Percentiles rank a stretch among this genome's conserved stretches.
phyloP scores from a whole-genome alignment of 2,797 vertebrate species.

The Squalus acanthias region DNA sequence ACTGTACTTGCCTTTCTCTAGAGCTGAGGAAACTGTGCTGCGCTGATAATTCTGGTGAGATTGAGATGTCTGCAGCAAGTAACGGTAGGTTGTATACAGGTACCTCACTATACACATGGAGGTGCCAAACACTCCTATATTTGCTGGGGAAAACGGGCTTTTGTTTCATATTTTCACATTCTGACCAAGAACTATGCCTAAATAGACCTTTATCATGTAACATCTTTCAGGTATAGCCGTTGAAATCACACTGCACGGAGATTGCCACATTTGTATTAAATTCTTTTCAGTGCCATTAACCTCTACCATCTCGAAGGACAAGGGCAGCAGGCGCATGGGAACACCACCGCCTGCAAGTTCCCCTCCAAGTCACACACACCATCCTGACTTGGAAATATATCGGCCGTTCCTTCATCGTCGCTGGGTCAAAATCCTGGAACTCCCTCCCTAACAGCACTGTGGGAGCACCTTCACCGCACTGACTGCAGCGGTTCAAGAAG shows the following conservation, averaged over 20 bases:
- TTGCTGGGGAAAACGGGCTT: neutral
- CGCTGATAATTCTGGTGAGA: neutral
- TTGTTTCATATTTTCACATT: neutral
- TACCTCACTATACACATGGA: neutral
- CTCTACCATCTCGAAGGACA: too few species aligned
- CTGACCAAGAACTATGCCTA: neutral
- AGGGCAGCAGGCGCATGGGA: too few species aligned
- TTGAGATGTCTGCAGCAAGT: neutral
- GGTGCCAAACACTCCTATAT: neutral
- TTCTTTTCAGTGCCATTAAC: neutral
- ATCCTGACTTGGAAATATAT: too few species aligned
- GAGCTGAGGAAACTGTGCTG: constrained; percentile 21
- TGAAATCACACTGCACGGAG: neutral
- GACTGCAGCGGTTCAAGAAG: too few species aligned
- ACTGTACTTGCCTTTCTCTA: neutral
- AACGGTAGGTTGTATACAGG: neutral
- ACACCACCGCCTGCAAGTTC: too few species aligned
- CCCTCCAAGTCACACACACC: too few species aligned
- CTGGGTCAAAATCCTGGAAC: too few species aligned
- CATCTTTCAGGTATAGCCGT: neutral
- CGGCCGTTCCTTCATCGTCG: too few species aligned
- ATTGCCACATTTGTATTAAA: neutral
- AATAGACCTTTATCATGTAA: neutral
- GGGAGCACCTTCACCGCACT: too few species aligned
- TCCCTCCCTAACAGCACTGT: too few species aligned